phyloP scores from a whole-genome alignment of 2,113 vertebrate species.

The Okapia johnstoni region DNA sequence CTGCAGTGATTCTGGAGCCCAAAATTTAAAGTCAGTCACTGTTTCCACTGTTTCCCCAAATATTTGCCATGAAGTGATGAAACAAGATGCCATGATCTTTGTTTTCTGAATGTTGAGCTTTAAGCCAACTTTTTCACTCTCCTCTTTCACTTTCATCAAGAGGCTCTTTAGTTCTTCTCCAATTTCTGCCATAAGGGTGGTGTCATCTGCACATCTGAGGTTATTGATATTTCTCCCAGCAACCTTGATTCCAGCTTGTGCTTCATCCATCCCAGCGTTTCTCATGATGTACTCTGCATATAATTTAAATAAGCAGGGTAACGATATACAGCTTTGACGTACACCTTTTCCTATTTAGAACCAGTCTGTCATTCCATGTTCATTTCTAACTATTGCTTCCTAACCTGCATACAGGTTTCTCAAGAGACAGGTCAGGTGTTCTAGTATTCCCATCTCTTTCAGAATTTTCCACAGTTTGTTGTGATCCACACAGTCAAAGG shows the following conservation, averaged over 20 bases:
- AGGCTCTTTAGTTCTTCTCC: not conserved
- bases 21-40: not conserved
- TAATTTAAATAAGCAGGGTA: not conserved
- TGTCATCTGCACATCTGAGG: not conserved
- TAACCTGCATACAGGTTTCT: not conserved
- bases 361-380: not conserved
- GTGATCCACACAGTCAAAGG: not conserved
- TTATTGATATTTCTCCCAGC: not conserved
- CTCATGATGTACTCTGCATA: not conserved
- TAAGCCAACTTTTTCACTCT: not conserved
- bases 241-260: not conserved
- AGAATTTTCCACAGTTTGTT: not conserved
- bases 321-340: not conserved
- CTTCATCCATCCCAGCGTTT: accelerated
- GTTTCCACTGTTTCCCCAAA: not conserved
- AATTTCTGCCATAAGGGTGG: not conserved
- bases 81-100: not conserved
- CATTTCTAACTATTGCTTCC: not conserved
- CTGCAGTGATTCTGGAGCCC: not conserved
- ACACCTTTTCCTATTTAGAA: not conserved
- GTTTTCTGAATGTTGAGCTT: not conserved
- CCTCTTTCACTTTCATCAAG: not conserved
- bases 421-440: not conserved
- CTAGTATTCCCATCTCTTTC: not conserved
- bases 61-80: not conserved